phyloP scores from a whole-genome alignment of 2,888 invertebrate genomes.

The Acanthosepion lycidas region DNA sequence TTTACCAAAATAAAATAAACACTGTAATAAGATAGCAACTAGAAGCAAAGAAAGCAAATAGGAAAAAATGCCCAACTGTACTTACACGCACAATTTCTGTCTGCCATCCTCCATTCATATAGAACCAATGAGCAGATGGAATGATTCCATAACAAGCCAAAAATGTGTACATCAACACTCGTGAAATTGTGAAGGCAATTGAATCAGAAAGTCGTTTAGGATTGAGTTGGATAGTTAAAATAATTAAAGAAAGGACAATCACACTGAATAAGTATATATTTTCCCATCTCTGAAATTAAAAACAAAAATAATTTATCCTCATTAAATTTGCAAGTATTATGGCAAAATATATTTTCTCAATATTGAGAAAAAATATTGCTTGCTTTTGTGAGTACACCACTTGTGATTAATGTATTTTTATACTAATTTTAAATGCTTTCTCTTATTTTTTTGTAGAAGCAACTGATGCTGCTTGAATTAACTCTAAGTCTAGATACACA shows the following conservation, averaged over 20 bases:
- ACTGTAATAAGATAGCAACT: not conserved
- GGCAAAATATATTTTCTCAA: too few relatives aligned
- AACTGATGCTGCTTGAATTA: too few relatives aligned
- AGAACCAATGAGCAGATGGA: slow-evolving; percentile 92
- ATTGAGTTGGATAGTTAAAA: slow-evolving; percentile 85
- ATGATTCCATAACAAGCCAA: slow-evolving; percentile 81
- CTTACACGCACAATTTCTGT: slow-evolving; percentile 87
- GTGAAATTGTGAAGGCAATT: slow-evolving; percentile 77
- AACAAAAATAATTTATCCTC: not conserved
- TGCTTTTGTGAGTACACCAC: too few relatives aligned
- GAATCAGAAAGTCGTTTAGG: slow-evolving; percentile 74
- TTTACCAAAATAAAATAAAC: not conserved
- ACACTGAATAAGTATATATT: slow-evolving; percentile 89
- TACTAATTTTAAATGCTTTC: too few relatives aligned
- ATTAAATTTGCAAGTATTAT: not conserved
- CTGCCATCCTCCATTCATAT: slow-evolving; percentile 89
- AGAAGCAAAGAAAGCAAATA: not conserved
- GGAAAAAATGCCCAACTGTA: not conserved
- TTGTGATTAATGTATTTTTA: too few relatives aligned
- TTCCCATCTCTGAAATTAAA: slow-evolving; percentile 78
- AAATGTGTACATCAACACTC: slow-evolving; percentile 69
- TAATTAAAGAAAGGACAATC: slow-evolving; percentile 85
- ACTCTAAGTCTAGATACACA: too few relatives aligned
- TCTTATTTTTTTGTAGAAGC: too few relatives aligned
- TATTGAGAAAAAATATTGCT: too few relatives aligned